phyloP scores from a whole-genome alignment of 2,888 invertebrate species.

The Lissocephala sabroskyi region DNA sequence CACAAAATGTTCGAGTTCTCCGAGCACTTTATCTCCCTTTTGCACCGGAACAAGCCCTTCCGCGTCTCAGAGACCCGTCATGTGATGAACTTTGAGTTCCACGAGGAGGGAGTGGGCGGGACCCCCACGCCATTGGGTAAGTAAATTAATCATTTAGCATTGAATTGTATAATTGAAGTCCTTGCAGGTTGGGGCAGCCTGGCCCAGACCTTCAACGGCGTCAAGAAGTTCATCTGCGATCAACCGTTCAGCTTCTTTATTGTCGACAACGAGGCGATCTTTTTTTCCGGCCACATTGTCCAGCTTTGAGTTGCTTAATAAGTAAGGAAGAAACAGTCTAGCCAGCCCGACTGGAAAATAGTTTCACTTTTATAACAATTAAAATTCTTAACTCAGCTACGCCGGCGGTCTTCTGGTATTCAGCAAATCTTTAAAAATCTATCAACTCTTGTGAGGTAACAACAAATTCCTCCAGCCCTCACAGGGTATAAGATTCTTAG shows the following conservation, averaged over 20 bases:
- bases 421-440: no score
- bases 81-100: constrained; percentile 1
- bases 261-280: background rate
- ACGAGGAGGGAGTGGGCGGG: constrained; percentile 2
- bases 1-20: background rate
- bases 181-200: background rate
- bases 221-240: background rate
- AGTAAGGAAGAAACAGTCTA: background rate
- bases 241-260: background rate
- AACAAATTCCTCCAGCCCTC: no score
- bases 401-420: no score
- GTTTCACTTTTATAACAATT: no score
- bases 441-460: no score
- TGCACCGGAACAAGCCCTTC: background rate
- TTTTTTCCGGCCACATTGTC: background rate
- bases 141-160: background rate
- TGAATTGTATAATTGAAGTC: no score
- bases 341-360: no score
- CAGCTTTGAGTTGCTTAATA: background rate
- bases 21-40: background rate
- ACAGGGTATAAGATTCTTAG: no score
- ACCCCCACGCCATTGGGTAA: constrained; percentile 1
- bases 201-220: background rate
- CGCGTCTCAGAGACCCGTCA: background rate
- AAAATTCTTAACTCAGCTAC: no score